These are phyloP conservation scores for Pontoporia blainvillei DNA, from an alignment of 2,113 vertebrate genomes.

Conservation along the genomic window DNA sequence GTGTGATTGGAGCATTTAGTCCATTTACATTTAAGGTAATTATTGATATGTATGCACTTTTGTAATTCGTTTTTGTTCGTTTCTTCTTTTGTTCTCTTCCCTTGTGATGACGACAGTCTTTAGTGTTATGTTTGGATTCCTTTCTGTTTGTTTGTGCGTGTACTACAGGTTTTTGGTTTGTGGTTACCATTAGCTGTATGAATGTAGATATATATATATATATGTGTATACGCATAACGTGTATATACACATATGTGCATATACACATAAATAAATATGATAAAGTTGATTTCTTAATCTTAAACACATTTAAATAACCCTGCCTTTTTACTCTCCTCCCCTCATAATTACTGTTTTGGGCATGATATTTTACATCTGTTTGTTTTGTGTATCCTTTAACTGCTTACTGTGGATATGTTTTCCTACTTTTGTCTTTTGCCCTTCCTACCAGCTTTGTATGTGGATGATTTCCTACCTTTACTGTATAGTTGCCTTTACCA, in stretches of 20 bases:
- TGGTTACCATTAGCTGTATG: background rate
- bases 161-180: background rate
- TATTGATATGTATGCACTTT: background rate
- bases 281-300: background rate
- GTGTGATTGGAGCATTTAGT: background rate
- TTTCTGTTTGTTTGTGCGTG: background rate
- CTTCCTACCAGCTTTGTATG: background rate
- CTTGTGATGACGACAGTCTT: background rate
- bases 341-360: background rate
- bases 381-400: background rate
- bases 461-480: background rate
- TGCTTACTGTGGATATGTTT: background rate
- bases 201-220: background rate
- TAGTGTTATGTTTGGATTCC: background rate
- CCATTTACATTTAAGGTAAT: background rate
- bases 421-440: background rate
- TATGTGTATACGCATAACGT: background rate
- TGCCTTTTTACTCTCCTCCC: background rate
- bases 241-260: background rate
- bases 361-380: background rate
- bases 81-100: background rate
- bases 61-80: background rate
- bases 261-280: background rate
- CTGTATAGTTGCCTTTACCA: background rate
- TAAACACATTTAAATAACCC: background rate